A percentile compares a stretch with the other conserved stretches of the same genome.
Evolutionary conservation across 2,888 invertebrate genomes (phyloP).

Genomic region (Bembecia ichneumoniformis): DNA sequence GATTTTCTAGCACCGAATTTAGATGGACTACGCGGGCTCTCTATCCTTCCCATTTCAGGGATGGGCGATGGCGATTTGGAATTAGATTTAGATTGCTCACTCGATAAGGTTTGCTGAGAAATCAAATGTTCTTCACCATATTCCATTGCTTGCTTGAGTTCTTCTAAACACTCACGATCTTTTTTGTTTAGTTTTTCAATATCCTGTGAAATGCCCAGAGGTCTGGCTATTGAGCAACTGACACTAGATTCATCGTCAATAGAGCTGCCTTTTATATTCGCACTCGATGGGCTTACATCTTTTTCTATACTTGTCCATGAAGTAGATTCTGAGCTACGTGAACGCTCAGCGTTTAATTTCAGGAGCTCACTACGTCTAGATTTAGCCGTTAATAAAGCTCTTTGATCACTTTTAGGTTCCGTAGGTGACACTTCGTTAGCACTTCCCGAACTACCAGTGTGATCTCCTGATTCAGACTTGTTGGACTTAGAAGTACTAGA

Average conservation of each 20-base stretch:
- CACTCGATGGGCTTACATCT: conserved; percentile 75
- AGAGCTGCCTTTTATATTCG: conserved; percentile 76
- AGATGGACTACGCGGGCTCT: conserved; percentile 59
- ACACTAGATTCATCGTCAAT: conserved; percentile 81
- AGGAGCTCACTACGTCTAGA: conserved; percentile 69
- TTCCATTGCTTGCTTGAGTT: conserved; percentile 72
- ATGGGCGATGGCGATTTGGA: conserved; percentile 57
- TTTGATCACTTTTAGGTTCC: conserved; percentile 45
- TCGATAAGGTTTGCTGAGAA: conserved; percentile 54
- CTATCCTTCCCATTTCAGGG: conserved; percentile 52
- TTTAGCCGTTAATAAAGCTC: conserved; percentile 55
- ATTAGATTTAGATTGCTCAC: conserved; percentile 62
- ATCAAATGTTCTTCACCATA: conserved; percentile 64
- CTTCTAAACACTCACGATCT: conserved; percentile 74
- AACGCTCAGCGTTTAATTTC: conserved; percentile 81
- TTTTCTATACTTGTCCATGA: conserved; percentile 87
- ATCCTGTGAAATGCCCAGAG: conserved; percentile 83
- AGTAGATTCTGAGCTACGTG: conserved; percentile 83
- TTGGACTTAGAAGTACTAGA: conserved; percentile 51
- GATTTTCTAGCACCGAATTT: conserved; percentile 54
- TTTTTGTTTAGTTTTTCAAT: conserved; percentile 76
- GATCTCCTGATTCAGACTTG: conserved; percentile 57
- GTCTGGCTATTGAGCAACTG: conserved; percentile 84
- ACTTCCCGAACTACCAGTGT: conserved; percentile 58
- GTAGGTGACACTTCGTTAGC: conserved; percentile 54